Percentiles rank a stretch among this genome's conserved stretches.
These are phyloP conservation scores for Australoheros scitulus DNA, from an alignment of 2,113 vertebrate species.

Conservation along the genomic window DNA sequence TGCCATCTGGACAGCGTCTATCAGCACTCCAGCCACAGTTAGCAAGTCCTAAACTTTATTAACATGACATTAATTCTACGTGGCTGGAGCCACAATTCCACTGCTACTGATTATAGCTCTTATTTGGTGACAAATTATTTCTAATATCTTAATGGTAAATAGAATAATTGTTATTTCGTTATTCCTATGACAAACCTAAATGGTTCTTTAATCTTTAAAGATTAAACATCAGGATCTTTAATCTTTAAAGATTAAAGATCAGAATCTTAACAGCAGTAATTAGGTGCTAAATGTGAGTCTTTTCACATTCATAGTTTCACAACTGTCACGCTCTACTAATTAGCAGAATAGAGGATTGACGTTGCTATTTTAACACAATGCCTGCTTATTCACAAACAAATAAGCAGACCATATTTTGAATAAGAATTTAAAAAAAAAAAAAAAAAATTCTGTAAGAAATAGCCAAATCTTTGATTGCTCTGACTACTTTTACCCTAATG, in stretches of 20 bases:
- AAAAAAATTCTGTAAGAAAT: not conserved
- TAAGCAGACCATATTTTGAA: not conserved
- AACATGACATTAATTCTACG: not conserved
- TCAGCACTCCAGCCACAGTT: not conserved
- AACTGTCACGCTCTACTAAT: not conserved
- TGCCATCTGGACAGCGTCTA: not conserved
- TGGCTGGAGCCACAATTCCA: not conserved
- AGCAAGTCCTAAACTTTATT: constrained; percentile 6
- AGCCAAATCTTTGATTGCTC: not conserved
- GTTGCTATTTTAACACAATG: not conserved
- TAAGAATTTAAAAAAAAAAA: not conserved
- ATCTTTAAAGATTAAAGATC: no score
- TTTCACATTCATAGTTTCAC: not conserved
- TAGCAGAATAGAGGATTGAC: not conserved
- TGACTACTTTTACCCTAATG: not conserved
- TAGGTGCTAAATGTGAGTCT: not conserved
- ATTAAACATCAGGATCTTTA: not conserved
- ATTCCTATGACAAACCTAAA: not conserved
- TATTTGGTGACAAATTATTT: not conserved
- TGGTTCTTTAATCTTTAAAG: not conserved
- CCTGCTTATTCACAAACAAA: not conserved
- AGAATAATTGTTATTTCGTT: not conserved
- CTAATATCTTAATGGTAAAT: not conserved
- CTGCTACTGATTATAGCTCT: not conserved
- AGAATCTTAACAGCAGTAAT: not conserved